Base-by-base conservation (phyloP, 2,797 vertebrate genomes). In the Pachyuromys duprasi region DNA sequence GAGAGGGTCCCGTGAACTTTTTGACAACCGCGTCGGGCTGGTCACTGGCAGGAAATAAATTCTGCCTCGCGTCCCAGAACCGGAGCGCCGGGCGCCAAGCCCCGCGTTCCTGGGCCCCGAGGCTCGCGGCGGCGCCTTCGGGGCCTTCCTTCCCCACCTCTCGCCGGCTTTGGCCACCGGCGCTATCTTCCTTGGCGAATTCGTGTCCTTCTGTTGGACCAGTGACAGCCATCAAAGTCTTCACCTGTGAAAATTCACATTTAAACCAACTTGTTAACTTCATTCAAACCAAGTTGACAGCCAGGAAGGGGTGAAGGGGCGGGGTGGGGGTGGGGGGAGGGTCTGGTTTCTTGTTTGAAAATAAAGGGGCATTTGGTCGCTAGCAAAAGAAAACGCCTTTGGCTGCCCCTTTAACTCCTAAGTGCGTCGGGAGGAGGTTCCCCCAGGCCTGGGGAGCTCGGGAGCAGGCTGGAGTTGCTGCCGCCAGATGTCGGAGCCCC, bases 401-500 rank as follows among this genome's bases (percentile, higher is more conserved):
- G 67, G 74, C 45, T 7, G 62, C 63, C 63, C 45, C 8, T 18
- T 72, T 78, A 26, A 12, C 31, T 89, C 75, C 70, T 22, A 39
- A n/a, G 31, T 49, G 69, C 2, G 0, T 36, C 78, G 76, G 80
- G 17, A 82, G 49, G 20, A 76, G 45, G 13, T 0, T 6, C 74
- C 53, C 90, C 36, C 87, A 1, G 65, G n/a, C 70, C 80, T 11
- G 3, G 67, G 26, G 74, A 83, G 78, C 28, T 70, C 83, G 24
- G 24, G 1, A 70, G 28, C 67, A 55, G 74, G 76, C 74, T 96
- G 90, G 95, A 82, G 97, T 45, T 0, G 55, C 31, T 0, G 74
- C 5, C 26, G 15, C 33, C 96, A 95, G 94, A 97, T 95, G 96
- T 94, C 84, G 89, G 62, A 95, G 57, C 70, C 81, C n/a, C 86